Evolutionary conservation across 2,888 invertebrate species (phyloP).

Genomic region (Clostera curtula): DNA sequence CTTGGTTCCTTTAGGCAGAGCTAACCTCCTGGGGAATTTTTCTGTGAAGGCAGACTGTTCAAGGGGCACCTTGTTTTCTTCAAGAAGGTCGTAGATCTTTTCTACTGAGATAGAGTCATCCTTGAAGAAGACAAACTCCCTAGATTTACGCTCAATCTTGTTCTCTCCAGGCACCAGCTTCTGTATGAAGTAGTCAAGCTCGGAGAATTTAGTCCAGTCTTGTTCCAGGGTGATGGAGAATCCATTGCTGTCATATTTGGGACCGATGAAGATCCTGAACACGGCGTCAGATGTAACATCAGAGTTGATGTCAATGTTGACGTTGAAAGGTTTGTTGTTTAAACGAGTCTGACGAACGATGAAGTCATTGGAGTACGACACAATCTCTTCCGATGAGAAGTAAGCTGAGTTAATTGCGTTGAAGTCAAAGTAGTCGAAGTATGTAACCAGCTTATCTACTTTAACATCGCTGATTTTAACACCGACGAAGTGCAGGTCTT

Average conservation of each 20-base stretch:
- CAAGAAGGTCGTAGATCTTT: conserved; percentile 74
- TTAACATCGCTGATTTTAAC: conserved; percentile 76
- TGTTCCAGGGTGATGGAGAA: conserved; percentile 66
- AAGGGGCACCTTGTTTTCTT: conserved; percentile 67
- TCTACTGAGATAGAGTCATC: conserved; percentile 78
- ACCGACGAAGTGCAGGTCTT: conserved; percentile 73
- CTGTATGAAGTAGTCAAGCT: conserved; percentile 76
- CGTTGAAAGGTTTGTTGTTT: conserved; percentile 80
- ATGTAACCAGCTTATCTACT: conserved; percentile 77
- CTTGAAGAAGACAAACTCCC: conserved; percentile 76
- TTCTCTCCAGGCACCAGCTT: conserved; percentile 78
- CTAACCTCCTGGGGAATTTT: conserved; percentile 79
- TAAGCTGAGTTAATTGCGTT: conserved; percentile 74
- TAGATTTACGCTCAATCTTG: conserved; percentile 77
- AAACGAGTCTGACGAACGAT: conserved; percentile 80
- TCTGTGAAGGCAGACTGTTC: conserved; percentile 71
- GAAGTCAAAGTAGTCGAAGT: conserved; percentile 78
- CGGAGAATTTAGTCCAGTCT: conserved; percentile 75
- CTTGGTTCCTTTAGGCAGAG: conserved; percentile 81
- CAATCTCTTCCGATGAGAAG: conserved; percentile 41
- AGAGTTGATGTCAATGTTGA: conserved; percentile 75
- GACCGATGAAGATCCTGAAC: conserved; percentile 81
- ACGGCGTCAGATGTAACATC: conserved; percentile 73
- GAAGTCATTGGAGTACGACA: conserved; percentile 48
- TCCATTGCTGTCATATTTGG: conserved; percentile 77